Base-by-base conservation (phyloP, 2,888 invertebrate genomes). In the Oligia strigilis region DNA sequence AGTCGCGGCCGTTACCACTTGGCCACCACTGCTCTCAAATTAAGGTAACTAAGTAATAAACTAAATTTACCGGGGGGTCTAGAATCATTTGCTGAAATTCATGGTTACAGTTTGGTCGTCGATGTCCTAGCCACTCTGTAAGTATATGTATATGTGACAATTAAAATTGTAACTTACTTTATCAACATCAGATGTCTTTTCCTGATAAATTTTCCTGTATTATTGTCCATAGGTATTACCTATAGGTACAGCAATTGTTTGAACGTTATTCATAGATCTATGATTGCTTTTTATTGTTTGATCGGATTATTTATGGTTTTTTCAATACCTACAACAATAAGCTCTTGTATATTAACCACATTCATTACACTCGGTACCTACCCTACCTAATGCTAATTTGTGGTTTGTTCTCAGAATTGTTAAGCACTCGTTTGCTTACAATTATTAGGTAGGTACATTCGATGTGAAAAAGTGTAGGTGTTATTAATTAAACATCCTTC, bases 351-450 rank as follows among this genome's bases (percentile, higher is more conserved):
- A 77, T 77, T 75, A 83, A 49, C 43, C 55, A 80, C 52, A 66
- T 80, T 70, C 29, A 64, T 75, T 62, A 72, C 36, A 60, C 23
- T 60, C n/a, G 4, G 46, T 60, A 40, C 36, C 29, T 29, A 29
- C 29, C 29, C 29, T 36, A 36, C 40, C 40, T 40, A 23, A 81
- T 66, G 19, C 29, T 60, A 62, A 69, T 83, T 74, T 74, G 60
- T 43, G 52, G 46, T 69, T 77, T 76, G 36, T 79, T 86, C 83
- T 79, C 83, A 86, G 78, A 79, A 86, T 86, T 79, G 73, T 78
- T 82, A 75, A 64, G 11, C 36, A 66, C 60, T 60, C 40, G 29
- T 75, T 75, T 82, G 49, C 58, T 64, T 70, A 78, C 29, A 66
- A 67, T 23, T 40, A 17, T 77, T 4, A 40, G 5, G 40, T 4